phyloP scores from a whole-genome alignment of 1,140 invertebrate genomes.

The Diabrotica virgifera region DNA sequence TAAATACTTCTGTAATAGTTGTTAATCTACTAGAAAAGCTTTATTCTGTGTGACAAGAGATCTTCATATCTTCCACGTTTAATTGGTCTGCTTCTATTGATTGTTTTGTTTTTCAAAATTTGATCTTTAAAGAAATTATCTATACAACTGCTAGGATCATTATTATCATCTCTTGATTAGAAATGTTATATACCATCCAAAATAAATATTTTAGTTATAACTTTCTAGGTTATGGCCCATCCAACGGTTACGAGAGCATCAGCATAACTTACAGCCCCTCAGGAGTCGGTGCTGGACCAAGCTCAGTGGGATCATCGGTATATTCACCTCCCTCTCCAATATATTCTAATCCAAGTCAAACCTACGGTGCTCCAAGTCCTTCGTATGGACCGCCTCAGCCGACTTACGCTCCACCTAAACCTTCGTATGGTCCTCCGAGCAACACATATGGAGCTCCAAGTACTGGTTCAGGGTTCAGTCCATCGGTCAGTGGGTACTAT shows the following conservation, averaged over 20 bases:
- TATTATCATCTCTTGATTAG: no score
- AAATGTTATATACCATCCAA: no score
- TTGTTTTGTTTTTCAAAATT: no score
- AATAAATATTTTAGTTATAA: no score
- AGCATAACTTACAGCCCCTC: conserved; percentile 40
- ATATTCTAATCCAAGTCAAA: conserved; percentile 16
- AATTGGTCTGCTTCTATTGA: no score
- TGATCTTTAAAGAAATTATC: no score
- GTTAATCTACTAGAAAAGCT: no score
- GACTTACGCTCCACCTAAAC: conserved; percentile 15
- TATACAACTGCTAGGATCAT: no score
- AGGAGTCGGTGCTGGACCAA: background rate
- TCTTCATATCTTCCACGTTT: no score
- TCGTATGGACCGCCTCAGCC: conserved; percentile 16
- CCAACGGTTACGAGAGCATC: conserved; percentile 42
- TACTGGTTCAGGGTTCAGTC: background rate
- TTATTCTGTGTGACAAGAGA: no score
- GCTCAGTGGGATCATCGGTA: background rate
- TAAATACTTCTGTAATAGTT: no score
- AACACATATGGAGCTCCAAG: conserved; percentile 12
- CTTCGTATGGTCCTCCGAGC: conserved; percentile 16
- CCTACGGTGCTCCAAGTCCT: conserved; percentile 11
- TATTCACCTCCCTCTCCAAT: background rate
- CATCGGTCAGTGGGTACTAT: conserved; percentile 19
- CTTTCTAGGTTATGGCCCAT: conserved; percentile 39